Percentiles rank a stretch among this genome's conserved stretches.
Evolutionary conservation across 2,113 vertebrate genomes (phyloP).

Genomic region (Vulpes vulpes): DNA sequence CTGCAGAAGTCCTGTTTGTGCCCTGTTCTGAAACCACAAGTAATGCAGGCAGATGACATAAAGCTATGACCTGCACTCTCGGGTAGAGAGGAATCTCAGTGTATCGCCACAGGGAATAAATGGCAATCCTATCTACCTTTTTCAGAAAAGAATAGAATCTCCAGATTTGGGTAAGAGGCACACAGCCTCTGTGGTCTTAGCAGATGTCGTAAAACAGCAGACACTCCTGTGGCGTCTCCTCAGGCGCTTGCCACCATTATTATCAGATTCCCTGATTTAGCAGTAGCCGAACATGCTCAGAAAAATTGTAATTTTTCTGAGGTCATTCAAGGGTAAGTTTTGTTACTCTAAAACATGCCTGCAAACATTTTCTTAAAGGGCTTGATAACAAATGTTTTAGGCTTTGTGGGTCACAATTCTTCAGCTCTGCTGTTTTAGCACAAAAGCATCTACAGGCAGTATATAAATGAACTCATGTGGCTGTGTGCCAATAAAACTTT

Average conservation of each 20-base stretch:
- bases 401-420: neutral
- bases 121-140: constrained; percentile 73
- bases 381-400: neutral
- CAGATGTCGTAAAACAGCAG: constrained; percentile 67
- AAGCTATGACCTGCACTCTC: constrained; percentile 73
- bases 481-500: neutral
- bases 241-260: rapidly evolving
- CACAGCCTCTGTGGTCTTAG: constrained; percentile 48
- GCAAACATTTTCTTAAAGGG: neutral
- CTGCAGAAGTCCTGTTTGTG: constrained; percentile 67
- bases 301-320: neutral
- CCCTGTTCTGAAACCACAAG: constrained; percentile 62
- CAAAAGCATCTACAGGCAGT: neutral
- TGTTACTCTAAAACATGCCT: neutral
- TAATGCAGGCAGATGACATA: constrained; percentile 38
- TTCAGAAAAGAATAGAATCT: constrained; percentile 62
- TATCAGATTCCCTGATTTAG: neutral
- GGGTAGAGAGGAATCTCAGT: constrained; percentile 52
- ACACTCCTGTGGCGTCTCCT: rapidly evolving
- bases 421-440: neutral
- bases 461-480: neutral
- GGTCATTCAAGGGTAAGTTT: neutral
- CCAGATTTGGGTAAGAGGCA: constrained; percentile 60
- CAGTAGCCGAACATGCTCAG: neutral
- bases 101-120: constrained; percentile 69